Base-by-base conservation (phyloP, 2,888 invertebrate species). In the Mylabris sibirica region DNA sequence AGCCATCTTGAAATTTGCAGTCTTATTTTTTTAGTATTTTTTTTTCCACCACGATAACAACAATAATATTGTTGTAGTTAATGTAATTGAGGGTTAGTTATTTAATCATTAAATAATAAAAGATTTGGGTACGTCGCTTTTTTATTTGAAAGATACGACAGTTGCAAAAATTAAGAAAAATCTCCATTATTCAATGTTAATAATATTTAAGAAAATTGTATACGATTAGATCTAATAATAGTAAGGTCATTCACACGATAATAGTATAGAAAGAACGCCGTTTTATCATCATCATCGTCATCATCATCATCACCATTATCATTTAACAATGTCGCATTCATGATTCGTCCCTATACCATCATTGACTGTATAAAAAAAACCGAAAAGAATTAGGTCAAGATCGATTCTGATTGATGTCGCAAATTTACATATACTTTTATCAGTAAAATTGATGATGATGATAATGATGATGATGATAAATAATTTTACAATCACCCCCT, bases 191-290 rank as follows among this genome's bases (percentile, higher is more conserved):
- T 59, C 59, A 66, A 60, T 53, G 59, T 66, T 60, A 38, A 64
- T 60, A 57, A 64, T 60, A 57, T 60, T 64, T n/a, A 49, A 41
- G 22, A 64, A 66, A 53, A 30, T 30, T 30, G 26, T 59, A 53
- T 11, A 17, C 35, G 17, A 70, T 41, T 35, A 60, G 65, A 70
- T 70, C 64, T 67, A 67, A 49, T 57, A 70, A 67, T 67, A 67
- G 65, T 67, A 44, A 70, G 70, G 70, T 70, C 70, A 64, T 70
- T 70, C 70, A 70, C 70, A 60, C 61, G 24, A 38, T 61, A 49
- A 30, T 60, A 60, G 20, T 49, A 49, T 20, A 20, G 20, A 49
- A 49, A 20, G 49, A 20, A 20, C 20, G 49, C 49, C 49, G 49
- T 49, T 20, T 20, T 49, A 49, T 49, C 9, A 38, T 64, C 65